phyloP scores from a whole-genome alignment of 2,113 vertebrate species.

The Corythoichthys haematopterus region DNA sequence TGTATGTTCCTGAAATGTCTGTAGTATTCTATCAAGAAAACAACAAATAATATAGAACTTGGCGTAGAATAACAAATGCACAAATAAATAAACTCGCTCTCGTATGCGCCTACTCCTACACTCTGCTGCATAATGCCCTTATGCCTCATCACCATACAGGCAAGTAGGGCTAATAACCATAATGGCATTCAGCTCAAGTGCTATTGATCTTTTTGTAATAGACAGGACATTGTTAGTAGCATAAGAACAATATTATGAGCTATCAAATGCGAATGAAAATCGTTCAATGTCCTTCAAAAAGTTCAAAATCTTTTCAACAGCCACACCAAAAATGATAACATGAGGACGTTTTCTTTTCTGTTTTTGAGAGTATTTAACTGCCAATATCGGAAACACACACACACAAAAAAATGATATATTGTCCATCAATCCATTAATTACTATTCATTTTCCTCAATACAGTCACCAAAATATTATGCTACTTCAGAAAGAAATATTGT shows the following conservation, averaged over 20 bases:
- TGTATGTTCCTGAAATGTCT: conserved; percentile 13
- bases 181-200: conserved; percentile 63
- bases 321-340: neutral
- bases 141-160: conserved; percentile 53
- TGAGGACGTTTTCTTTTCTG: neutral
- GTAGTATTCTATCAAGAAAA: conserved; percentile 19
- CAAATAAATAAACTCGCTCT: conserved; percentile 26
- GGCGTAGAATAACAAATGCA: conserved; percentile 14
- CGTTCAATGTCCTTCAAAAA: conserved; percentile 31
- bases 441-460: too few relatives aligned
- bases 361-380: neutral
- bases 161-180: conserved; percentile 53
- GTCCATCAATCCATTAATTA: neutral
- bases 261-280: conserved; percentile 29
- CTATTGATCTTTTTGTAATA: conserved; percentile 60
- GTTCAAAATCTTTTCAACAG: neutral
- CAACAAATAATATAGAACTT: conserved; percentile 21
- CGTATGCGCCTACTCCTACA: conserved; percentile 9
- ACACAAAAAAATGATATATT: neutral
- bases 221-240: conserved; percentile 32
- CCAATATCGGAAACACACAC: neutral
- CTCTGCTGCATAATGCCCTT: conserved; percentile 48
- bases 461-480: too few relatives aligned
- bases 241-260: conserved; percentile 22
- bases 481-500: too few relatives aligned